Evolutionary conservation across 1,140 invertebrate genomes (phyloP), one percentile per base, ranked within the genome.

Genomic region (Drosophila elegans): DNA sequence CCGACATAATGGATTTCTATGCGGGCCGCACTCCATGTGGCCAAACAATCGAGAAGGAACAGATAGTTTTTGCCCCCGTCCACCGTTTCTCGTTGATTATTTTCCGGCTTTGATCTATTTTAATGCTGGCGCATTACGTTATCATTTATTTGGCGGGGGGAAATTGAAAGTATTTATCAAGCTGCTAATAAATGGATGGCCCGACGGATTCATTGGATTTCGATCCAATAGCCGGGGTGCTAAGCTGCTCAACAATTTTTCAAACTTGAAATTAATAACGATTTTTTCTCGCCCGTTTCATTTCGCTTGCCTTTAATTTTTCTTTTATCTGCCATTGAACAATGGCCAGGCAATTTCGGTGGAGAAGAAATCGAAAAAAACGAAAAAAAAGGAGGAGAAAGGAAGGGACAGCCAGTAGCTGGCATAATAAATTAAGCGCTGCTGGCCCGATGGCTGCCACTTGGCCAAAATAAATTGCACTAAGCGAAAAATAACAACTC

Each of bases 101-200:
- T 62, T 73, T 41, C 60, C 44, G 51, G 52, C 80, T 84, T 85
- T 85, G 81, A 85, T 85, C 78, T 86, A 85, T 77, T 85, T 80
- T 84, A 84, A 85, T 84, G 81, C 73, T 34, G 44, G 77, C 67
- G 81, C 81, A 84, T 84, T 85, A 85, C 81, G 81, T 74, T 85
- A 85, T 85, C 81, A 85, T 85, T 85, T 74, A 86, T 86, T 86
- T 81, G 82, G 85, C 64, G 73, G 73, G 76, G 76, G 88, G 82
- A 88, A 88, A 88, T 88, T 88, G 84, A 88, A 88, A 88, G 84
- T 89, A 88, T 88, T 88, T 88, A 88, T 88, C 84, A 88, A 82
- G 68, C 69, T 89, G 84, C 84, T 88, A 88, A 88, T 88, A 88
- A 88, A 88, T 88, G 84, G 78, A 88, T 88, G 72, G 72, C 62